Base-by-base conservation (phyloP, 2,797 vertebrate genomes). In the Phaenicophaeus curvirostris region DNA sequence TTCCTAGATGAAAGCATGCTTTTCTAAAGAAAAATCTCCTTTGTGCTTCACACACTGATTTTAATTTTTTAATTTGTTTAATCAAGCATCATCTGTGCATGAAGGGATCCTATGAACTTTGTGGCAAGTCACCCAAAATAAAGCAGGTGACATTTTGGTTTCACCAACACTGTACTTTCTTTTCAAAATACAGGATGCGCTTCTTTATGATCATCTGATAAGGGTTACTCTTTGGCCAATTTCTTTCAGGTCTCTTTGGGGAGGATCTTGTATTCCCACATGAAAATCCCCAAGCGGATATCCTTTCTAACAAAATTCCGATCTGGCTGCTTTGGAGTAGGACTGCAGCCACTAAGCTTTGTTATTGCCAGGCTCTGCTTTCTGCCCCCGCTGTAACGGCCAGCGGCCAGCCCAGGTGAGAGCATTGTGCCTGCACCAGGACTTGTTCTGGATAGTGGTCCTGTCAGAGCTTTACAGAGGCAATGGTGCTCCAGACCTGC, bases 161-260 rank as follows among this genome's bases (percentile, higher is more conserved):
- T 82, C 2, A 2, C 17, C 24, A 57, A 0, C 21, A 39, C 2
- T 1, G 5, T 53, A 37, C 4, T 75, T 79, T 20, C 8, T 67
- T 80, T 77, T 73, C 31, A 55, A 69, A 80, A 31, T 27, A 58
- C 31, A 57, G 11, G 14, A 53, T 25, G 25, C 11, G 13, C 33
- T 82, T 51, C 18, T n/a, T 48, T 55, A 5, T 24, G 24, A 80
- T 16, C 13, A 57, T 24, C 54, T 80, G 61, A 5, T 94, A 84
- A 66, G 83, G 68, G 33, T 90, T 91, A 57, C 50, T 97, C 25
- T 97, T 94, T 13, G 28, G 17, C 75, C 89, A 79, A 2, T 90
- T 90, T 89, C 94, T 96, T 86, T 91, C 68, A 31, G 75, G 66
- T 96, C 82, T 96, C 88, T 93, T 68, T 87, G 30, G 73, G 85